These are phyloP conservation scores for Pteronura brasiliensis DNA, from an alignment of 2,113 vertebrate species.

Conservation along the genomic window DNA sequence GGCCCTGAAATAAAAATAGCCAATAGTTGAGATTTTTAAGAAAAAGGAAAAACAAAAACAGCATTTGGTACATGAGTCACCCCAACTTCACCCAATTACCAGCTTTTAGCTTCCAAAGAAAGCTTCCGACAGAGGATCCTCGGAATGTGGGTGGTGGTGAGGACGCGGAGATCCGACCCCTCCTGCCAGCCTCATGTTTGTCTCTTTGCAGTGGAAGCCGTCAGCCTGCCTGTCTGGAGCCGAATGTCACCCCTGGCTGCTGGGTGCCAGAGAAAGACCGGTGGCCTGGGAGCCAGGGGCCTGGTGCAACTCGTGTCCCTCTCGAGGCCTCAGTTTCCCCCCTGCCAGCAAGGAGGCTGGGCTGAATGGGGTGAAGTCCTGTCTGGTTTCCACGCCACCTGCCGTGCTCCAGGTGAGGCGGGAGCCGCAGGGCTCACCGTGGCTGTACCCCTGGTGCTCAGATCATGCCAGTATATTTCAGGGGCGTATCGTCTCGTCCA, in stretches of 20 bases:
- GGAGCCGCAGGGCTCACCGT: fast-evolving
- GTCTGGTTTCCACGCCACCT: fast-evolving
- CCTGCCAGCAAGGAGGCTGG: not conserved
- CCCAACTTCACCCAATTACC: not conserved
- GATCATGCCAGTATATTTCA: not conserved
- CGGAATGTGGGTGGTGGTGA: fast-evolving
- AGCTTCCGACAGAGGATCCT: not conserved
- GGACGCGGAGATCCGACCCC: not conserved
- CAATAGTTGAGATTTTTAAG: constrained; percentile 43
- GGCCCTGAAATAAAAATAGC: constrained; percentile 44
- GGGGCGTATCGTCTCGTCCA: not conserved
- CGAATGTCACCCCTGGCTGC: not conserved
- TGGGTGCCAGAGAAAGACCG: not conserved
- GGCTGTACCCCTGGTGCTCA: not conserved
- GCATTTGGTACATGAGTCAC: not conserved
- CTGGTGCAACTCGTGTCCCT: fast-evolving
- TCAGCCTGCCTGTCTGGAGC: not conserved
- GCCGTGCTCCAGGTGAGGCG: not conserved
- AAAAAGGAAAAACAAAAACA: constrained; percentile 56
- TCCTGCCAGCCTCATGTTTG: not conserved
- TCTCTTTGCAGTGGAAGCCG: not conserved
- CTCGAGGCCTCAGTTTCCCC: not conserved
- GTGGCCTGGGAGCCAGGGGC: not conserved
- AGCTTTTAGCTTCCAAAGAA: not conserved
- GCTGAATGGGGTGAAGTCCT: not conserved